phyloP scores from a whole-genome alignment of 2,888 invertebrate species.

The Lasius fuliginosus region DNA sequence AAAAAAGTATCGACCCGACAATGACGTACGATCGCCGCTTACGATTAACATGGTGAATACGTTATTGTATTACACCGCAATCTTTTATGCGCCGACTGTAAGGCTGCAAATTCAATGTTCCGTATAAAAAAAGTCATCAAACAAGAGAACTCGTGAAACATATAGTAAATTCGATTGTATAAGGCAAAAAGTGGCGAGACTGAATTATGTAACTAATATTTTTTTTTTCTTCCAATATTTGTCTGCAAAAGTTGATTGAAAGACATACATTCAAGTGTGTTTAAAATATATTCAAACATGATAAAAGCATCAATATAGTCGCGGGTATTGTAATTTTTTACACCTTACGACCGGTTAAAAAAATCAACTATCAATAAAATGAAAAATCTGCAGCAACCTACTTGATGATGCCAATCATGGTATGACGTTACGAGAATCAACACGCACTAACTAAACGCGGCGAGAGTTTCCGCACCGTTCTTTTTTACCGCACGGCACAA shows the following conservation, averaged over 20 bases:
- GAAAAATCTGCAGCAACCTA: not conserved
- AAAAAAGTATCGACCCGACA: not conserved
- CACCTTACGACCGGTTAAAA: not conserved
- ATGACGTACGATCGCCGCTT: not conserved
- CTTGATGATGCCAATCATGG: not conserved
- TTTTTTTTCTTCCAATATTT: constrained; percentile 9
- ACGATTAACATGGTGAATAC: not conserved
- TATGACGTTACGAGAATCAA: not conserved
- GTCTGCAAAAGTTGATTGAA: not conserved
- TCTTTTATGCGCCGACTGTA: not conserved
- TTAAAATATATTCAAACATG: constrained; percentile 13
- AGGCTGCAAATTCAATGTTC: not conserved
- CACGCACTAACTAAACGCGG: not conserved
- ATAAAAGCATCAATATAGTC: too few relatives aligned
- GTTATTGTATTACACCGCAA: not conserved
- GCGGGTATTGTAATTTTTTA: not conserved
- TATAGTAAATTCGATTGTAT: not conserved
- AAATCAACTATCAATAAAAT: not conserved
- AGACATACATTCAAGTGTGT: constrained; percentile 1
- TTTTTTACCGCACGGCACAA: not conserved
- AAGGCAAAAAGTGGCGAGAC: not conserved
- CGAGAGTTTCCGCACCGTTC: not conserved
- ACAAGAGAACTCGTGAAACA: not conserved
- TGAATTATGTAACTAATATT: not conserved
- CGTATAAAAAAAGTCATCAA: not conserved